These are phyloP conservation scores for Muscicapa striata DNA, from an alignment of 2,797 vertebrate genomes.

Conservation along the genomic window DNA sequence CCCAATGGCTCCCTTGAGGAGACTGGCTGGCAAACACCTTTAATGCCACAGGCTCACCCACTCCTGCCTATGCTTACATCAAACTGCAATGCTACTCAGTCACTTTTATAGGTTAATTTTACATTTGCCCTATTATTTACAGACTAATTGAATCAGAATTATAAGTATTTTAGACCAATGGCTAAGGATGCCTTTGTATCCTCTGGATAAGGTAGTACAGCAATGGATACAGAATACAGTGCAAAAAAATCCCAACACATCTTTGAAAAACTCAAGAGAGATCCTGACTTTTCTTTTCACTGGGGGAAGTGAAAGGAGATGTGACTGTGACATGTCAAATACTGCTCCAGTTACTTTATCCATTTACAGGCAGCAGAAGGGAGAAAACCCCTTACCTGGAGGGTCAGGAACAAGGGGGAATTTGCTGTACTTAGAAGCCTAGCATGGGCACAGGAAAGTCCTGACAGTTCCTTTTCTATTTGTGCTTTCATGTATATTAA, in stretches of 20 bases:
- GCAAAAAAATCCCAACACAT: not conserved
- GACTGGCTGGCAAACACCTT: not conserved
- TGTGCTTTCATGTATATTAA: not conserved
- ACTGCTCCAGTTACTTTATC: not conserved
- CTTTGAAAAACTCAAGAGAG: not conserved
- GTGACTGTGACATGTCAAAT: not conserved
- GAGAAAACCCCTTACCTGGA: not conserved
- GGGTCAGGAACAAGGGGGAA: not conserved
- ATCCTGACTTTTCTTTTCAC: not conserved
- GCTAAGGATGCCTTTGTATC: not conserved
- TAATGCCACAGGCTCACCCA: not conserved
- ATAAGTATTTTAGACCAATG: not conserved
- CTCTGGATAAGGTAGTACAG: fast-evolving
- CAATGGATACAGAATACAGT: not conserved
- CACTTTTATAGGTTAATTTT: not conserved
- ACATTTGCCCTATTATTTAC: not conserved
- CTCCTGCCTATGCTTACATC: not conserved
- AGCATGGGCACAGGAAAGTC: not conserved
- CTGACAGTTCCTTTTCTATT: not conserved
- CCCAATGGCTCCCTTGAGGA: not conserved
- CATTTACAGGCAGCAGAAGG: not conserved
- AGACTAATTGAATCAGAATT: not conserved
- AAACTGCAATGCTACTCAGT: not conserved
- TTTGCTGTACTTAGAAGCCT: not conserved
- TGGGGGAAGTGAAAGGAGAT: not conserved